These are phyloP conservation scores for Sternotherus odoratus DNA, from an alignment of 2,797 vertebrate species.

Conservation along the genomic window DNA sequence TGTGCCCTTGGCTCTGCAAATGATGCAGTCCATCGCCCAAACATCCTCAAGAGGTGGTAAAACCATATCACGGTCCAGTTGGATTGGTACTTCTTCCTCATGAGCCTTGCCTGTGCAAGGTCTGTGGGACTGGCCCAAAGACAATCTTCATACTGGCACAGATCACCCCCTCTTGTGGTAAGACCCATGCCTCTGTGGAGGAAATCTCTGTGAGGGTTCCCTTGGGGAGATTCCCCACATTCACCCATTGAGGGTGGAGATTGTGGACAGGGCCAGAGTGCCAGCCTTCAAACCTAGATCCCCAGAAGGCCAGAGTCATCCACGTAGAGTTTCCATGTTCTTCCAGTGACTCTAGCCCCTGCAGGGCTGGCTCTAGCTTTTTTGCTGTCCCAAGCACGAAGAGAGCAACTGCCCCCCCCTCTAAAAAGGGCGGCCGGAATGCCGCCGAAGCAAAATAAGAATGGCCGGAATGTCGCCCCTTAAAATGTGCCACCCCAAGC, in stretches of 20 bases:
- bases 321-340: neutral
- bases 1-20: neutral
- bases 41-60: neutral
- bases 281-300: neutral
- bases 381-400: no score
- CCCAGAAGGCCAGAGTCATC: neutral
- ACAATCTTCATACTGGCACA: neutral
- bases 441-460: no score
- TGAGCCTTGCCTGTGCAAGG: neutral
- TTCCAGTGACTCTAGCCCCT: neutral
- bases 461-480: no score
- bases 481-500: no score
- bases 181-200: neutral
- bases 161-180: neutral
- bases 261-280: neutral
- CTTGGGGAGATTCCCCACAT: neutral
- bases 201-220: neutral
- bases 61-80: neutral
- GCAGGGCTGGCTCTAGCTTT: no score
- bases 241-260: neutral
- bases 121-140: neutral
- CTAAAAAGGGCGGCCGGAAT: no score
- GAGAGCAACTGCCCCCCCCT: no score
- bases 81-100: neutral
- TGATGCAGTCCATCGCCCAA: neutral